These are phyloP conservation scores for Metallyticus violacea DNA, from an alignment of 2,888 invertebrate species.

Conservation along the genomic window DNA sequence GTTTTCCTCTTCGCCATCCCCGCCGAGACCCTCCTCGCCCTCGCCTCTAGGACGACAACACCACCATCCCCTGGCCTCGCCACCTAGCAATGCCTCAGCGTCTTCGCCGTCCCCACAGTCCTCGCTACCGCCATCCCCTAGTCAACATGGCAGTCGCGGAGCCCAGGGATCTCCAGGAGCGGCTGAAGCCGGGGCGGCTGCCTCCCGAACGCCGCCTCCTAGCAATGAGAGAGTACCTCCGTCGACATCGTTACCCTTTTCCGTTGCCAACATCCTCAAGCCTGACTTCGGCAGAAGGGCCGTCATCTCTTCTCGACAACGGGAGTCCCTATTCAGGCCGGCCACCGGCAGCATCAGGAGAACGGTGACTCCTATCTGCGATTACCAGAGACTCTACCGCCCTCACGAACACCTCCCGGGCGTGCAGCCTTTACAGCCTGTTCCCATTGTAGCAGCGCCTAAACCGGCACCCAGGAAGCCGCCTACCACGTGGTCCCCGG, in stretches of 20 bases:
- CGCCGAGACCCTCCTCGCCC: conserved; percentile 48
- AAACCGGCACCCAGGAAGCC: conserved; percentile 35
- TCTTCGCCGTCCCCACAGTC: neutral
- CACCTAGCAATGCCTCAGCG: neutral
- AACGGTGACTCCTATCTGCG: conserved; percentile 22
- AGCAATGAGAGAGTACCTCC: conserved; percentile 15
- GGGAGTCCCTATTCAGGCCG: conserved; percentile 26
- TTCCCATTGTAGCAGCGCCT: conserved; percentile 34
- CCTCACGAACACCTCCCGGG: conserved; percentile 42
- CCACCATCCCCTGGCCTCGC: neutral
- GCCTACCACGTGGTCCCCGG: conserved; percentile 32
- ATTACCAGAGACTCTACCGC: conserved; percentile 37
- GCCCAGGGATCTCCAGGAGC: conserved; percentile 9
- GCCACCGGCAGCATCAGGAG: conserved; percentile 3
- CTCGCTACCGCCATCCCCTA: conserved; percentile 3
- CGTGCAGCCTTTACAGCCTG: conserved; percentile 42
- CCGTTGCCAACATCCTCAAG: conserved; percentile 81
- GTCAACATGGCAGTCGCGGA: neutral
- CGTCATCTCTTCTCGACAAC: conserved; percentile 40
- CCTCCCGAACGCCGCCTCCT: conserved; percentile 30
- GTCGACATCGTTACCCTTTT: conserved; percentile 62
- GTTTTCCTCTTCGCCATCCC: conserved; percentile 57
- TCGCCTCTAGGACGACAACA: conserved; percentile 65
- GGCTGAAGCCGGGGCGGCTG: conserved; percentile 38
- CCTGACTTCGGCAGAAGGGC: conserved; percentile 78